phyloP scores from a whole-genome alignment of 2,797 vertebrate genomes.

The Phataginus tricuspis region DNA sequence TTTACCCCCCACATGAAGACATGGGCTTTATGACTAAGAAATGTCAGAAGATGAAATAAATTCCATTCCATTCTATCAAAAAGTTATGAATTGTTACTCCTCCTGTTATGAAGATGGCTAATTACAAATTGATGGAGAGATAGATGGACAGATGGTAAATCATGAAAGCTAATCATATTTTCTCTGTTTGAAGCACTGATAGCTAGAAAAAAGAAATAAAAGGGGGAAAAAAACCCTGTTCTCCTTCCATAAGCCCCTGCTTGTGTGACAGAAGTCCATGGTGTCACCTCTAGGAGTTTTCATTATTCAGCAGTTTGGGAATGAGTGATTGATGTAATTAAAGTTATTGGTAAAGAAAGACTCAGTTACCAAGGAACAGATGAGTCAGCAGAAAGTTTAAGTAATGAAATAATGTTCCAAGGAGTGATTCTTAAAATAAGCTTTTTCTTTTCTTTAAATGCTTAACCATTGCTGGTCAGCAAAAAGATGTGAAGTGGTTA shows the following conservation, averaged over 20 bases:
- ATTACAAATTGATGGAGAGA: neutral
- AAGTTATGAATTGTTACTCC: neutral
- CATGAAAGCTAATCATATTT: neutral
- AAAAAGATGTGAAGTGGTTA: conserved; percentile 40
- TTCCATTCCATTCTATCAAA: neutral
- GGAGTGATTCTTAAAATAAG: conserved; percentile 86
- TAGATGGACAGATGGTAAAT: conserved; percentile 28
- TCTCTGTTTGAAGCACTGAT: conserved; percentile 28
- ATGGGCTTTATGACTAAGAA: conserved; percentile 10
- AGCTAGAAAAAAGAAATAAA: neutral
- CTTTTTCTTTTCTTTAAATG: conserved; percentile 53
- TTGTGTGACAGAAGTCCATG: conserved; percentile 71
- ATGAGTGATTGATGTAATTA: conserved; percentile 81
- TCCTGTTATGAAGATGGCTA: neutral
- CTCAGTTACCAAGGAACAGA: conserved; percentile 63
- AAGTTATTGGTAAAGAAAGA: conserved; percentile 80
- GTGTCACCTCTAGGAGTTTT: conserved; percentile 71
- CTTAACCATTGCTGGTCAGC: conserved; percentile 65
- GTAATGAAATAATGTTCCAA: conserved; percentile 78
- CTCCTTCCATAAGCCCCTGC: conserved; percentile 11
- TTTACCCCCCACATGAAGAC: neutral
- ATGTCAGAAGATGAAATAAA: conserved; percentile 63
- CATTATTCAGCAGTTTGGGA: conserved; percentile 72
- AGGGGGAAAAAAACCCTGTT: neutral
- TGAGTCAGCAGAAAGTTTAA: conserved; percentile 76